Evolutionary conservation across 2,888 invertebrate genomes (phyloP).

Genomic region (Parelbella ahira): DNA sequence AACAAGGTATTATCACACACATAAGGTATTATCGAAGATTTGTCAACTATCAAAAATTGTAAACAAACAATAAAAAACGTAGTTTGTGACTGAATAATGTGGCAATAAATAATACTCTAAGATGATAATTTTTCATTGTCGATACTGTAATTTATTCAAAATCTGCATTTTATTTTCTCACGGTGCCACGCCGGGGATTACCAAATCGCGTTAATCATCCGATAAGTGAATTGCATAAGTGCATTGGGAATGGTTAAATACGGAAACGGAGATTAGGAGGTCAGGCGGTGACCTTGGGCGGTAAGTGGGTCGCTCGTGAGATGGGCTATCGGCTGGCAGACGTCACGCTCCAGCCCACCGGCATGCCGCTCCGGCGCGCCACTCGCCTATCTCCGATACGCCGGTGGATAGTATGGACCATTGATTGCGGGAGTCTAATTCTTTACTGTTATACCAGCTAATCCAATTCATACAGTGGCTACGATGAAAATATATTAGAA

Average conservation of each 20-base stretch:
- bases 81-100: too few relatives aligned
- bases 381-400: conserved; percentile 13
- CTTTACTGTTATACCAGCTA: too few relatives aligned
- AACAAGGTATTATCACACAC: too few relatives aligned
- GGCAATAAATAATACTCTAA: neutral
- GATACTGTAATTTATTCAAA: conserved; percentile 2
- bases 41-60: too few relatives aligned
- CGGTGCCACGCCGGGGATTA: neutral
- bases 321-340: conserved; percentile 70
- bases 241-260: conserved; percentile 28
- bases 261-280: conserved; percentile 63
- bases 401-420: too few relatives aligned
- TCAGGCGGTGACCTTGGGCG: conserved; percentile 73
- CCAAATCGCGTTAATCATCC: conserved; percentile 12
- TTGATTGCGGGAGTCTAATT: too few relatives aligned
- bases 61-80: too few relatives aligned
- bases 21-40: too few relatives aligned
- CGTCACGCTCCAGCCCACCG: conserved; percentile 69
- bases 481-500: too few relatives aligned
- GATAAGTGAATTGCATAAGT: conserved; percentile 16
- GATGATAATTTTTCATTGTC: conserved; percentile 1
- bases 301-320: conserved; percentile 77
- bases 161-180: conserved; percentile 6
- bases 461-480: too few relatives aligned
- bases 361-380: conserved; percentile 31